A percentile compares a stretch with the other conserved stretches of the same genome.
phyloP scores from a whole-genome alignment of 2,113 vertebrate species.

The Neotragus pygmaeus region DNA sequence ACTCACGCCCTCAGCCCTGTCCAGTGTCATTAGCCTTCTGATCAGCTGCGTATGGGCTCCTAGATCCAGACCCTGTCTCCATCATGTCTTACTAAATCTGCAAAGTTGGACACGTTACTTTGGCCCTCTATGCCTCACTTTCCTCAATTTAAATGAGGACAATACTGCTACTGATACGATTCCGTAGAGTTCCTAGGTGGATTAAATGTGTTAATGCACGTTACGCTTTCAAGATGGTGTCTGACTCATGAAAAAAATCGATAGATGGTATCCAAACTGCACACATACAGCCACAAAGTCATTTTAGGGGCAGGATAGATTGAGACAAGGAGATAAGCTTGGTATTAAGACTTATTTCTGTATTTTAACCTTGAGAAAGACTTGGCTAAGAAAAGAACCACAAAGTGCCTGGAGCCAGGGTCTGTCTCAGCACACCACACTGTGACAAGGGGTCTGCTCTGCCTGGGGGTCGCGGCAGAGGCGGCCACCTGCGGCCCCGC shows the following conservation, averaged over 20 bases:
- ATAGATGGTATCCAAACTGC: neutral
- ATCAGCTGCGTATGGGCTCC: neutral
- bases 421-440: neutral
- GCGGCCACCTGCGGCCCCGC: neutral
- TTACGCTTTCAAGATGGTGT: neutral
- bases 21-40: neutral
- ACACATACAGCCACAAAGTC: neutral
- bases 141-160: neutral
- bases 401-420: neutral
- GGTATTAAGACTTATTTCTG: neutral
- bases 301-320: neutral
- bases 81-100: neutral
- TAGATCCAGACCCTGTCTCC: neutral
- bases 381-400: neutral
- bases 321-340: neutral
- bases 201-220: neutral
- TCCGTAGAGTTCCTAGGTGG: neutral
- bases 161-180: neutral
- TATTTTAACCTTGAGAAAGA: slow-evolving; percentile 21
- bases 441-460: neutral
- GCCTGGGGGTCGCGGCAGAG: neutral
- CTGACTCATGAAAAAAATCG: neutral
- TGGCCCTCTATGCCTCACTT: neutral
- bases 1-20: neutral
- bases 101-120: neutral